Conservation (phyloP, 2,113 vertebrate genomes). For the Dipodomys spectabilis region DNA sequence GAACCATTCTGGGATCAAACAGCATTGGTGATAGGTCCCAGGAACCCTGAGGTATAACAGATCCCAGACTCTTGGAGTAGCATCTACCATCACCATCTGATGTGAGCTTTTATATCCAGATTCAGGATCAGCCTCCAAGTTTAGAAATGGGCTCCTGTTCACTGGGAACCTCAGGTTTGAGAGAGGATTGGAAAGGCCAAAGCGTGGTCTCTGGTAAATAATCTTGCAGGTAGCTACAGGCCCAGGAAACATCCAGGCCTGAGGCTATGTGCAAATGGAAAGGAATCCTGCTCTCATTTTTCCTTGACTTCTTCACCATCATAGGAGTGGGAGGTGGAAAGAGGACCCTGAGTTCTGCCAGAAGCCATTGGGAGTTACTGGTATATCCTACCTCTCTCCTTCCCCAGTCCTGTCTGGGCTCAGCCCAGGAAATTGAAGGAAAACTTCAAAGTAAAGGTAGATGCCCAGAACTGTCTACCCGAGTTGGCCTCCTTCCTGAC, state of each 20-base stretch:
- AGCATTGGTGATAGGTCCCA: too few relatives aligned
- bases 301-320: background rate
- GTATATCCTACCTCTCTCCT: background rate
- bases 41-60: background rate
- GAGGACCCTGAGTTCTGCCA: slow-evolving; percentile 14
- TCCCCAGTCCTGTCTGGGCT: background rate
- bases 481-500: background rate
- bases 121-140: background rate
- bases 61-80: background rate
- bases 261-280: slow-evolving; percentile 11
- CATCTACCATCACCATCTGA: background rate
- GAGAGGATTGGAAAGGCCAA: background rate
- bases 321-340: background rate
- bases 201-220: background rate
- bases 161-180: background rate
- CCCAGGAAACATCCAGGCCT: background rate
- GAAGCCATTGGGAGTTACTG: background rate
- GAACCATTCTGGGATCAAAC: too few relatives aligned
- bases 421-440: background rate
- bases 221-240: slow-evolving; percentile 28
- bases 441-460: background rate
- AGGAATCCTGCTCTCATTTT: slow-evolving; percentile 28
- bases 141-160: background rate
- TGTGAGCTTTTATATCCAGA: background rate
- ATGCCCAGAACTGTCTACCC: background rate